phyloP scores from a whole-genome alignment of 2,888 invertebrate genomes.

The Quadroppia sp. region DNA sequence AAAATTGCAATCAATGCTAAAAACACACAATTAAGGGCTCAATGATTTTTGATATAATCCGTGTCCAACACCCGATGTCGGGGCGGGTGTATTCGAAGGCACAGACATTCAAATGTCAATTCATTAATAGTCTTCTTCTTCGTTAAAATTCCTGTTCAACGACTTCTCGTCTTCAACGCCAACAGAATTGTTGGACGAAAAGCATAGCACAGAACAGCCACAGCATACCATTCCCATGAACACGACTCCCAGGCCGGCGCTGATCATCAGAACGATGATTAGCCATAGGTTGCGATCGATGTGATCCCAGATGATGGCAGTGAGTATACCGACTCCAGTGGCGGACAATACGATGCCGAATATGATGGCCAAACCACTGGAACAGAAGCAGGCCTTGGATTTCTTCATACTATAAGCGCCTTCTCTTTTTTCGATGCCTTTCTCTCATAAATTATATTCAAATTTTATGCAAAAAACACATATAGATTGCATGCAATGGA shows the following conservation, averaged over 20 bases:
- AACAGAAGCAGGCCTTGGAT: slow-evolving; percentile 28
- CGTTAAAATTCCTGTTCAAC: neutral
- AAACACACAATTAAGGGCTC: too few species aligned
- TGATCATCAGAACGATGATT: neutral
- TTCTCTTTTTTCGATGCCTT: too few species aligned
- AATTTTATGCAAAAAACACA: too few species aligned
- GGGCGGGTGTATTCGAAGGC: too few species aligned
- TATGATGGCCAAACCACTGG: slow-evolving; percentile 17
- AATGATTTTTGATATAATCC: too few species aligned
- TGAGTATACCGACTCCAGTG: slow-evolving; percentile 6
- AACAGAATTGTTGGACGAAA: slow-evolving; percentile 8
- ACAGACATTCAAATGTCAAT: too few species aligned
- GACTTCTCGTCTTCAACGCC: neutral
- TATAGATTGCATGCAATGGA: too few species aligned
- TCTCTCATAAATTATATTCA: neutral
- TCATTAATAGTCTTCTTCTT: slow-evolving; percentile 1
- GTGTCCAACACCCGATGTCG: too few species aligned
- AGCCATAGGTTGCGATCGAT: slow-evolving; percentile 14
- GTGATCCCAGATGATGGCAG: neutral
- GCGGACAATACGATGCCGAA: slow-evolving; percentile 20
- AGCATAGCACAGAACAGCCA: slow-evolving; percentile 28
- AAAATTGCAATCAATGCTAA: too few species aligned
- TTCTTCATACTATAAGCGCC: neutral
- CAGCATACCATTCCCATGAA: slow-evolving; percentile 17
- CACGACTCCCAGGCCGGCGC: neutral